These are phyloP conservation scores for Stenolophus ochropezus DNA, from an alignment of 2,888 invertebrate species.

Conservation along the genomic window DNA sequence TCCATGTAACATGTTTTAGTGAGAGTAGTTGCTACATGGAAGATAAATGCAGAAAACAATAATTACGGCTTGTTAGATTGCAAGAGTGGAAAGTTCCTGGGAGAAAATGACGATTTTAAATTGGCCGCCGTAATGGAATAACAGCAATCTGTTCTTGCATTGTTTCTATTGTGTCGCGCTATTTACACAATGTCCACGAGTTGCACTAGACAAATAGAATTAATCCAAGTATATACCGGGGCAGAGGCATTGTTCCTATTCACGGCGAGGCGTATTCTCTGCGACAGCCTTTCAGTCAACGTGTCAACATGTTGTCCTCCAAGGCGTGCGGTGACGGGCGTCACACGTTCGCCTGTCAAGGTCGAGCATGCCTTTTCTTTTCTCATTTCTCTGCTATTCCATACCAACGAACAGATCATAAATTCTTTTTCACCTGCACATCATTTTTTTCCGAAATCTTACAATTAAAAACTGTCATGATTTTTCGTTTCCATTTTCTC, in stretches of 20 bases:
- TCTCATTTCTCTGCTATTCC: too few species aligned
- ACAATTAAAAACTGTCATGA: too few species aligned
- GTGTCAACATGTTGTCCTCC: constrained; percentile 49
- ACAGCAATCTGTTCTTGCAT: constrained; percentile 56
- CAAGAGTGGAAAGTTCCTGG: constrained; percentile 1
- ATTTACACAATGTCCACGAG: constrained; percentile 58
- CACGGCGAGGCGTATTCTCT: constrained; percentile 25
- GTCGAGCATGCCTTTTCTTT: too few species aligned
- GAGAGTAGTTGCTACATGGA: not conserved
- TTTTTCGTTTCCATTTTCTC: too few species aligned
- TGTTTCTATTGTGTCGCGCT: constrained; percentile 52
- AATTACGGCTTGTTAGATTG: constrained; percentile 7
- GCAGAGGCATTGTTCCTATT: constrained; percentile 44
- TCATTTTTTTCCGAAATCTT: too few species aligned
- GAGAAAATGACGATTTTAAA: constrained; percentile 52
- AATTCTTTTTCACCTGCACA: too few species aligned
- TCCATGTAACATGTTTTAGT: not conserved
- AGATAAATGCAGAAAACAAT: not conserved
- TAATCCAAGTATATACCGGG: constrained; percentile 51
- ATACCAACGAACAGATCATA: too few species aligned
- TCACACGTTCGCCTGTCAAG: too few species aligned
- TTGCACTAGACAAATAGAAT: constrained; percentile 59
- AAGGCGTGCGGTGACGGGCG: too few species aligned
- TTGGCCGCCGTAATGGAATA: constrained; percentile 46
- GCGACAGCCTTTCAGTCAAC: constrained; percentile 55